Evolutionary conservation across 2,797 vertebrate species (phyloP), one percentile per base, ranked within the genome.

Genomic region (Apogon talboti): DNA sequence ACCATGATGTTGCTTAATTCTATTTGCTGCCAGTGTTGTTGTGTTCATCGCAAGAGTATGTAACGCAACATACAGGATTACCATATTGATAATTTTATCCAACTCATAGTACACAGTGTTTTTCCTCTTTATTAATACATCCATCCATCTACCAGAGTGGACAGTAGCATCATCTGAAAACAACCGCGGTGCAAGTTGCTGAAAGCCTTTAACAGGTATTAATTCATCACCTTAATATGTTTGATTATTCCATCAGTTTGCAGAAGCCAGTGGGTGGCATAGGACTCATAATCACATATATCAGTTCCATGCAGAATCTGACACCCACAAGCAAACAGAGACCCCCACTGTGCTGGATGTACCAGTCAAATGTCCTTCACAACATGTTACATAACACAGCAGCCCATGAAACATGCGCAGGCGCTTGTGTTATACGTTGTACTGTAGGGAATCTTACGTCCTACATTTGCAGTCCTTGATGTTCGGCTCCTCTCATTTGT

Each of bases 261-360:
- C 51, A 13, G 55, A 44, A 69, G 30, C 57, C 58, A 54, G 63
- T 38, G 15, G 77, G 76, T 64, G 66, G 79, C 78, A 71, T 44
- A 56, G 73, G 56, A 73, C 73, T 76, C 51, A 81, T 77, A 79
- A 89, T 81, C 71, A 81, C 74, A 76, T 76, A 42, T 82, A 82
- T 82, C 85, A 79, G 73, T 67, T 79, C 55, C 61, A 64, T 86
- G 84, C 61, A 80, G 83, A 92, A 90, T 91, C 66, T 86, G 76
- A 89, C 87, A 86, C 87, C 82, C 74, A 43, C 49, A 9, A 77
- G 72, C 78, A 77, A 60, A 76, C 55, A 63, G 43, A 72, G 70
- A 64, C 68, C 57, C 46, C 70, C 67, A 18, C 73, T 67, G 74
- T 51, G 76, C 80, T 78, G 70, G 56, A 74, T 71, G 71, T 81